phyloP scores from a whole-genome alignment of 92 coral and sea anemone species.

The Epizoanthus rinbou region DNA sequence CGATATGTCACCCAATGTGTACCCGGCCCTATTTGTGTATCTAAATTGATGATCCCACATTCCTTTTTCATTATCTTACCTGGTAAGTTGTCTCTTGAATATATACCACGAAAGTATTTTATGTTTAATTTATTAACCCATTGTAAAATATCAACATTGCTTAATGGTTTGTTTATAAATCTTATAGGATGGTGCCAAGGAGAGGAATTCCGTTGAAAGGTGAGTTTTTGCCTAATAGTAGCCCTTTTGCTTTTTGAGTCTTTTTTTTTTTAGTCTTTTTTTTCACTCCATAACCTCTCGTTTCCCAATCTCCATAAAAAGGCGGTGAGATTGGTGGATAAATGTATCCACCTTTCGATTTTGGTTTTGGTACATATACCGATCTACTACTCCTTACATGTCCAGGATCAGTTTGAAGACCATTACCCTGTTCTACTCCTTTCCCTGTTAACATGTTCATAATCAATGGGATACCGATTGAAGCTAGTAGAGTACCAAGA shows the following conservation, averaged over 20 bases:
- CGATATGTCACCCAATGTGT: slow-evolving; percentile 30
- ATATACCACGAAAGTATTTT: background rate
- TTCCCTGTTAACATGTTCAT: too few species aligned
- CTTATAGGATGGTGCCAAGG: background rate
- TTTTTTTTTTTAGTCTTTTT: background rate
- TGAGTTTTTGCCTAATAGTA: background rate
- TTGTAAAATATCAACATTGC: background rate
- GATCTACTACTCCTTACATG: too few species aligned
- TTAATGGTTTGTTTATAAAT: background rate
- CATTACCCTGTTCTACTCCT: too few species aligned
- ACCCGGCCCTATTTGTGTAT: slow-evolving; percentile 10
- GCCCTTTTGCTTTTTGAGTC: background rate
- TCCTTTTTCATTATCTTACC: background rate
- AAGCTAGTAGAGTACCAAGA: too few species aligned
- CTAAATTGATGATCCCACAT: slow-evolving; percentile 24
- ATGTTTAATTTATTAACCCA: background rate
- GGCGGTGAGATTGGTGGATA: slow-evolving; percentile 9
- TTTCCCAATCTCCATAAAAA: background rate
- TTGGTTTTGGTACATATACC: too few species aligned
- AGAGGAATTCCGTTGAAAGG: slow-evolving; percentile 5
- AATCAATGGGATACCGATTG: too few species aligned
- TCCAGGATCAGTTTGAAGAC: too few species aligned
- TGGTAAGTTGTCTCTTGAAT: slow-evolving; percentile 14
- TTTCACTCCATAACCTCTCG: background rate
- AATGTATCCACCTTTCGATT: background rate